Percentiles rank a stretch among this genome's conserved stretches.
These are phyloP conservation scores for Nyctibius grandis DNA, from an alignment of 2,797 vertebrate genomes.

Conservation along the genomic window DNA sequence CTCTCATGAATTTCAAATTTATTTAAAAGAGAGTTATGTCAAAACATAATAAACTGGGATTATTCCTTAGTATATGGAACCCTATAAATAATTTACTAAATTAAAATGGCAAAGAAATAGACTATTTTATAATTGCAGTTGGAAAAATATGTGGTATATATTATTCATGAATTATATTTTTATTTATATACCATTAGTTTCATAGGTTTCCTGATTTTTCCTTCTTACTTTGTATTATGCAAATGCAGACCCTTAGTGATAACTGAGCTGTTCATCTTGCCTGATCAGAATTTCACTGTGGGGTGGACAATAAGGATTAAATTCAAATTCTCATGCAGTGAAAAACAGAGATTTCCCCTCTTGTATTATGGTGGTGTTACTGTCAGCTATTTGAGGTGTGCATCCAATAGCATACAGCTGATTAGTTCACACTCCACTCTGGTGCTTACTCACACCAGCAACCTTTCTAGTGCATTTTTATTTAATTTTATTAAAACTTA, in stretches of 20 bases:
- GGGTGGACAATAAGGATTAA: background rate
- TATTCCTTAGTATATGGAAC: background rate
- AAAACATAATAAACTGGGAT: background rate
- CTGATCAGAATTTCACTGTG: background rate
- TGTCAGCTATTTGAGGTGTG: background rate
- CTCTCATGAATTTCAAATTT: conserved; percentile 47
- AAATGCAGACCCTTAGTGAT: background rate
- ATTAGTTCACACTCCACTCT: background rate
- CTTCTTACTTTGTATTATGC: background rate
- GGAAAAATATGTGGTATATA: background rate
- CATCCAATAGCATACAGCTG: background rate
- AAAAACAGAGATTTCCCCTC: background rate
- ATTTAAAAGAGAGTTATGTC: conserved; percentile 10
- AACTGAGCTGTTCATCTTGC: background rate
- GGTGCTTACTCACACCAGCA: background rate
- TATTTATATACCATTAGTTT: background rate
- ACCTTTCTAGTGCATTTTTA: background rate
- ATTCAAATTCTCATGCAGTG: background rate
- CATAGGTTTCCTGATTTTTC: background rate
- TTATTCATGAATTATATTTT: conserved; percentile 18
- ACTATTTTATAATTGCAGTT: background rate
- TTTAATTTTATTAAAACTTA: background rate
- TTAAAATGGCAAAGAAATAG: conserved; percentile 25
- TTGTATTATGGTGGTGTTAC: background rate
- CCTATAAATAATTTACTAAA: conserved; percentile 20